A percentile compares a stretch with the other conserved stretches of the same genome.
Conservation (phyloP, 2,113 vertebrate genomes). For the Onychostoma macrolepis region DNA sequence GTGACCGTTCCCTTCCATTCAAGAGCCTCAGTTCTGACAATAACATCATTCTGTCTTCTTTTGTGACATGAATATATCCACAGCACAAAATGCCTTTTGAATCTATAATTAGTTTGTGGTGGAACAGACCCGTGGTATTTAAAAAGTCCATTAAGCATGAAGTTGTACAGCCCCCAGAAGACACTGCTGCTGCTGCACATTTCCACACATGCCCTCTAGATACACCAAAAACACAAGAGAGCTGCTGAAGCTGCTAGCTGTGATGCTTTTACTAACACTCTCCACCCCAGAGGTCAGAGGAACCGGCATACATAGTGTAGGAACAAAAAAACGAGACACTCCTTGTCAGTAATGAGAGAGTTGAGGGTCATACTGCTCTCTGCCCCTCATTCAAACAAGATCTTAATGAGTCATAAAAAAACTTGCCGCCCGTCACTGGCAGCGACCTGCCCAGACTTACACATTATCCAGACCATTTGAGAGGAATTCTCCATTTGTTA, state of each 20-base stretch:
- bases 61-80: neutral
- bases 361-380: slow-evolving; percentile 4
- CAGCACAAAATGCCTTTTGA: neutral
- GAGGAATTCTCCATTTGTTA: slow-evolving; percentile 68
- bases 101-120: slow-evolving; percentile 14
- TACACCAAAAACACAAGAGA: neutral
- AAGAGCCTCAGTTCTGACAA: neutral
- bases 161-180: neutral
- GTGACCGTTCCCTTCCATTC: neutral
- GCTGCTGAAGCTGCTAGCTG: slow-evolving; percentile 5
- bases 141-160: slow-evolving; percentile 25
- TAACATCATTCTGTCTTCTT: neutral
- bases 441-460: slow-evolving; percentile 56
- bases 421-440: slow-evolving; percentile 4
- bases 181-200: slow-evolving; percentile 21
- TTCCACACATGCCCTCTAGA: neutral
- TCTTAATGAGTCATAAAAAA: slow-evolving; percentile 74
- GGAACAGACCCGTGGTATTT: slow-evolving; percentile 11
- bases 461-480: slow-evolving; percentile 66
- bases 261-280: neutral
- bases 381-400: slow-evolving; percentile 41
- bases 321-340: neutral
- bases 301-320: neutral
- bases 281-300: slow-evolving; percentile 5
- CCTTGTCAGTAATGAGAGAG: slow-evolving; percentile 41